phyloP scores from a whole-genome alignment of 2,113 vertebrate species.

The Caranx ignobilis region DNA sequence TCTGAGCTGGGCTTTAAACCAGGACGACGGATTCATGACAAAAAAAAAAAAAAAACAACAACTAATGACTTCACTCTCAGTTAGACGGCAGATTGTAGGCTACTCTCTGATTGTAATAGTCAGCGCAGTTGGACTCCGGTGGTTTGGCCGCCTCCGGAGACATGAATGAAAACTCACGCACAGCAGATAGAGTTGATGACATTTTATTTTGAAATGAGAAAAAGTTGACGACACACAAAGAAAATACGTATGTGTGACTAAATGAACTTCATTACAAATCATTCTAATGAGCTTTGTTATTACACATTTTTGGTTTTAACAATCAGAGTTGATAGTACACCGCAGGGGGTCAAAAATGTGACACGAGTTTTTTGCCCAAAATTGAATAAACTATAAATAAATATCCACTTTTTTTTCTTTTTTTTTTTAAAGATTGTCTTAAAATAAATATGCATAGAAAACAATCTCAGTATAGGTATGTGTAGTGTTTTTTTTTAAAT shows the following conservation, averaged over 20 bases:
- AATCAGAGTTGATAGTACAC: slow-evolving; percentile 67
- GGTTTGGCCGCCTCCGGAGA: not conserved
- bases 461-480: slow-evolving; percentile 28
- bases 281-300: slow-evolving; percentile 51
- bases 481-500: slow-evolving; percentile 10
- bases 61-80: not conserved
- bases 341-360: slow-evolving; percentile 39
- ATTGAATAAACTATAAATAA: slow-evolving; percentile 27
- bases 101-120: not conserved
- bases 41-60: not conserved
- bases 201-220: slow-evolving; percentile 79
- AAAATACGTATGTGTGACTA: slow-evolving; percentile 48
- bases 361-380: slow-evolving; percentile 13
- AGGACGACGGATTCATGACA: not conserved
- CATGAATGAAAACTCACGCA: slow-evolving; percentile 2
- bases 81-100: not conserved
- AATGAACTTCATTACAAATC: slow-evolving; percentile 38
- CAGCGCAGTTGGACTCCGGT: too few relatives aligned
- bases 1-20: not conserved
- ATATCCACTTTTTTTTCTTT: slow-evolving; percentile 25
- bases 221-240: slow-evolving; percentile 76
- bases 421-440: slow-evolving; percentile 50
- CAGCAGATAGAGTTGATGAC: slow-evolving; percentile 45
- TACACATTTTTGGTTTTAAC: slow-evolving; percentile 61
- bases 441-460: slow-evolving; percentile 67